Percentiles rank a stretch among this genome's conserved stretches.
phyloP scores from a whole-genome alignment of 2,797 vertebrate species.

The Enoplosus armatus region DNA sequence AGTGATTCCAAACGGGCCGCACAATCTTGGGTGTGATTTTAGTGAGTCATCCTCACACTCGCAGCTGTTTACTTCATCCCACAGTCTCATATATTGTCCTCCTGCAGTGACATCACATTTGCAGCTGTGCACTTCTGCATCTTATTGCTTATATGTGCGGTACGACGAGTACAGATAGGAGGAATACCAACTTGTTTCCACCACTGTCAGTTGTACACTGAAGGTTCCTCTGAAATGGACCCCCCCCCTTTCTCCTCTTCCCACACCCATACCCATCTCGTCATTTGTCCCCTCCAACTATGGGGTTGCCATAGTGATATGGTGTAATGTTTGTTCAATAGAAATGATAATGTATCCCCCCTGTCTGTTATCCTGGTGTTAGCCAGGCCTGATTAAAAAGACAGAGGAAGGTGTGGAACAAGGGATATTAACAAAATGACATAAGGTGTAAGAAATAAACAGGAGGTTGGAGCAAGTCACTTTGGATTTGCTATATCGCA shows the following conservation, averaged over 20 bases:
- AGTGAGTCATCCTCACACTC: conserved; percentile 61
- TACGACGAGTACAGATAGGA: conserved; percentile 4
- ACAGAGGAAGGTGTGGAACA: background rate
- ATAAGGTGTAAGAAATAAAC: conserved; percentile 3
- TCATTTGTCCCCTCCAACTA: conserved; percentile 23
- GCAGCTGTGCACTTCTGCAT: conserved; percentile 33
- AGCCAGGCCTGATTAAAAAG: conserved; percentile 9
- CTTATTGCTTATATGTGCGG: conserved; percentile 17
- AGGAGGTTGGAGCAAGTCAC: background rate
- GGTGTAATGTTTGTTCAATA: conserved; percentile 70
- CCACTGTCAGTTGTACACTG: conserved; percentile 28
- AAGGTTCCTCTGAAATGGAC: conserved; percentile 56
- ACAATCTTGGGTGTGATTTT: conserved; percentile 50
- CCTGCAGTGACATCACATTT: conserved; percentile 46
- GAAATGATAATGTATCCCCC: conserved; percentile 52
- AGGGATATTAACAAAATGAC: conserved; percentile 3
- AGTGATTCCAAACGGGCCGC: conserved; percentile 46
- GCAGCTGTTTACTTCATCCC: conserved; percentile 57
- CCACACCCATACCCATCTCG: background rate
- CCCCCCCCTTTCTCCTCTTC: conserved; percentile 20
- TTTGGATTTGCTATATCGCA: background rate
- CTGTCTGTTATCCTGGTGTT: conserved; percentile 28
- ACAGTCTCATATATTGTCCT: conserved; percentile 38
- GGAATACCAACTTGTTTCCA: conserved; percentile 15
- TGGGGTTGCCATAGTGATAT: conserved; percentile 59